Evolutionary conservation across 2,797 vertebrate species (phyloP), one percentile per base, ranked within the genome.

Genomic region (Pseudocheirus occidentalis): DNA sequence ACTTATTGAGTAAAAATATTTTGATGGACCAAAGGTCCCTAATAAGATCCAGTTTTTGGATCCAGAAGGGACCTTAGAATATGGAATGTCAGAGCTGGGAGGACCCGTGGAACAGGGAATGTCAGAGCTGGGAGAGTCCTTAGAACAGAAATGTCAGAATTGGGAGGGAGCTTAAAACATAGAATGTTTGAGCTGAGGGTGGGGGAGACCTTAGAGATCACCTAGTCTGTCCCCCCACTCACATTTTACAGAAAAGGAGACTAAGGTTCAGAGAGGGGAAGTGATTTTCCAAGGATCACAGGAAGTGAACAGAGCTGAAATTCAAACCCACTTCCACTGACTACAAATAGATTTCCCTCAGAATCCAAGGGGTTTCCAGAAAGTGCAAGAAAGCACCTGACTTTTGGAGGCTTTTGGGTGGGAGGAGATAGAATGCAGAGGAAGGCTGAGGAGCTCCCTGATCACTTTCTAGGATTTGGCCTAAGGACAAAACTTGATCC

Each of bases 401-500:
- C 53, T 24, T 16, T 53, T 81, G 58, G 53, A 34, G 81, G 29
- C 73, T 28, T 81, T 14, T 14, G 31, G 50, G 18, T 89, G 29
- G 57, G 50, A 91, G 59, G 55, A 9, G 53, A 57, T 2, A 5
- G 28, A 6, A 0, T n/a, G 52, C 13, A 89, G 7, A 0, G 1
- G 16, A 54, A 24, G 21, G 24, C 10, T 4, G 5, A 34, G 58
- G 46, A 81, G 50, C 10, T 9, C 12, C 24, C 1, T 57, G 54
- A 28, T 16, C 1, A 1, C 50, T 55, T 5, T n/a, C 81, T 28
- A 34, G 6, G 14, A 31, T 34, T 31, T 46, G 52, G n/a, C 73
- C n/a, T 0, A 53, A 5, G 90, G 95, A 58, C 3, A 4, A 57
- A 18, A 0, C 0, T 0, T 0, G 2, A 89, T 46, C n/a, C 81